Evolutionary conservation across 2,797 vertebrate species (phyloP).

Genomic region (Ammospiza maritima): DNA sequence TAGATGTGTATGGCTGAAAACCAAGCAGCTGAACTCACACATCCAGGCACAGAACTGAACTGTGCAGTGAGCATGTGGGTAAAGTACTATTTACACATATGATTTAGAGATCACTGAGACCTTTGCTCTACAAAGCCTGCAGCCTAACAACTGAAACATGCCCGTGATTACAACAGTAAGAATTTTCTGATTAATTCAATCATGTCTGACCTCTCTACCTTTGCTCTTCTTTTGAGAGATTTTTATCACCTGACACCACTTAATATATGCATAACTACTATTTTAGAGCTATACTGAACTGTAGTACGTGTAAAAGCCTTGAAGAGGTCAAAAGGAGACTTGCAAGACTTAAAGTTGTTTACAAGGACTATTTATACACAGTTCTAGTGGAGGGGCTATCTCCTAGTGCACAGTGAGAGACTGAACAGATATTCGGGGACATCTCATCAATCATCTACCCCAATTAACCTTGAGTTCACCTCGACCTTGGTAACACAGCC

Average conservation of each 20-base stretch:
- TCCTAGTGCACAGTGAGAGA: accelerated
- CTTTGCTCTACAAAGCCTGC: conserved; percentile 8
- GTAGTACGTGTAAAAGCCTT: neutral
- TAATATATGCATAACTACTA: neutral
- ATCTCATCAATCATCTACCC: neutral
- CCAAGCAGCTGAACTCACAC: accelerated
- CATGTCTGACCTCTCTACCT: neutral
- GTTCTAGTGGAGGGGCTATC: neutral
- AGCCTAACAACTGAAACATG: neutral
- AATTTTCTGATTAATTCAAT: neutral
- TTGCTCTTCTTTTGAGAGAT: neutral
- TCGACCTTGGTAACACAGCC: neutral
- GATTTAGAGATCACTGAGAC: neutral
- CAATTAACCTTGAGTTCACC: conserved; percentile 36
- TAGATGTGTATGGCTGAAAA: neutral
- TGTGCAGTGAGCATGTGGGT: neutral
- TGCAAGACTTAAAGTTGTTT: neutral
- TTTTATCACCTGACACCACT: neutral
- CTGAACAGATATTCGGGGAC: neutral
- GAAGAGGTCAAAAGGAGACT: neutral
- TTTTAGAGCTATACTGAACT: neutral
- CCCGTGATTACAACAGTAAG: neutral
- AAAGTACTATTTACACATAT: neutral
- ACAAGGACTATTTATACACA: neutral
- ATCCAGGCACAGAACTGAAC: neutral